Evolutionary conservation across 2,797 vertebrate species (phyloP).

Genomic region (Netta rufina): DNA sequence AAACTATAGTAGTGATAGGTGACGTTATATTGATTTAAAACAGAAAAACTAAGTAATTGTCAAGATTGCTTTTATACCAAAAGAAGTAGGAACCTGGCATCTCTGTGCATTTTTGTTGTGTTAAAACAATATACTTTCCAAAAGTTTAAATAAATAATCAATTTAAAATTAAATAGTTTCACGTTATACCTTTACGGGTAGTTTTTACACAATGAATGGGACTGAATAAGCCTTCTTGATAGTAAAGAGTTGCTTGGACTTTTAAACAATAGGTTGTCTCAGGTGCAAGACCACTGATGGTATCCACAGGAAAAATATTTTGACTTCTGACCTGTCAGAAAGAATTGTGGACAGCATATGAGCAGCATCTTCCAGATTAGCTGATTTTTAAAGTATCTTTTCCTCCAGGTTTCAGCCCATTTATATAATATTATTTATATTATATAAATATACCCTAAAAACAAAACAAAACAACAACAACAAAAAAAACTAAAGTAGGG

Average conservation of each 20-base stretch:
- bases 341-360: neutral
- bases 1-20: neutral
- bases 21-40: neutral
- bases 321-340: slow-evolving; percentile 32
- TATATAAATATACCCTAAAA: no score
- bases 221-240: slow-evolving; percentile 13
- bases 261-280: slow-evolving; percentile 76
- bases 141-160: neutral
- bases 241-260: neutral
- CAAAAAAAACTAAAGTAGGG: neutral
- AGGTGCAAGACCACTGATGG: slow-evolving; percentile 62
- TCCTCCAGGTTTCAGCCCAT: neutral
- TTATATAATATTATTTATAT: neutral
- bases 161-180: neutral
- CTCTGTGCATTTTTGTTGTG: neutral
- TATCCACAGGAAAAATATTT: neutral
- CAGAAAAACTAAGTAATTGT: neutral
- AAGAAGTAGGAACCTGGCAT: neutral
- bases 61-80: neutral
- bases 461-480: neutral
- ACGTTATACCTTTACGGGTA: slow-evolving; percentile 55
- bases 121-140: neutral
- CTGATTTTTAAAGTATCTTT: neutral
- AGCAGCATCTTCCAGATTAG: neutral
- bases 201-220: slow-evolving; percentile 62